phyloP scores from a whole-genome alignment of 2,888 invertebrate species.

The Cantharis flavilabris region DNA sequence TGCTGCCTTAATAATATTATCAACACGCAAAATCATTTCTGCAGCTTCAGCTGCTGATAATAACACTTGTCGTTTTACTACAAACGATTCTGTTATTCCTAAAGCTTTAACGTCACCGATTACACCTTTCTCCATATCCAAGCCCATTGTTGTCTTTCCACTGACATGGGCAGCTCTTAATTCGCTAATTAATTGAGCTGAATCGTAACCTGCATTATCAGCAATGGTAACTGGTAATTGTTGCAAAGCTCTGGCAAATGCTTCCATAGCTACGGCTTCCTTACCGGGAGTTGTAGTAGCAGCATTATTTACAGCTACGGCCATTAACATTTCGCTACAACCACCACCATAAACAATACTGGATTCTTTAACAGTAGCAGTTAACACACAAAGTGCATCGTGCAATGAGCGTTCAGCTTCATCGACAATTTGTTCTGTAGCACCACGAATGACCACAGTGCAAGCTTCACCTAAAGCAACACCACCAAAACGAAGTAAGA shows the following conservation, averaged over 20 bases:
- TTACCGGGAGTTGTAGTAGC: slow-evolving; percentile 93
- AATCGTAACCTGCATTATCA: slow-evolving; percentile 98
- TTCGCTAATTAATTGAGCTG: slow-evolving; percentile 90
- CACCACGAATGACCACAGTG: slow-evolving; percentile 94
- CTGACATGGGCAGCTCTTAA: slow-evolving; percentile 85
- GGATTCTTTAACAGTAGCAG: slow-evolving; percentile 93
- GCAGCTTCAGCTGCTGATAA: slow-evolving; percentile 95
- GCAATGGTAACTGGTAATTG: slow-evolving; percentile 94
- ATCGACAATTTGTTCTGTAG: slow-evolving; percentile 97
- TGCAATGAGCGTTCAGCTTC: slow-evolving; percentile 98
- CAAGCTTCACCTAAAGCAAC: slow-evolving; percentile 96
- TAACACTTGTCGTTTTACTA: slow-evolving; percentile 95
- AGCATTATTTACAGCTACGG: slow-evolving; percentile 82
- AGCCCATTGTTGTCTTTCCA: slow-evolving; percentile 75
- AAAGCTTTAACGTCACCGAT: slow-evolving; percentile 88
- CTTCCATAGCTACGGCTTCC: slow-evolving; percentile 96
- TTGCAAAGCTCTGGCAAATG: slow-evolving; percentile 87
- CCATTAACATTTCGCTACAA: slow-evolving; percentile 97
- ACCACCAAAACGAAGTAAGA: slow-evolving; percentile 90
- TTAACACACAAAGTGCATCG: slow-evolving; percentile 95
- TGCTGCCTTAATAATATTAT: slow-evolving; percentile 93
- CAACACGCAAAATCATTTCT: slow-evolving; percentile 98
- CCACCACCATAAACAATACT: slow-evolving; percentile 88
- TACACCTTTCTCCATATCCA: slow-evolving; percentile 89
- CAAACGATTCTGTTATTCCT: slow-evolving; percentile 96